Base-by-base conservation (phyloP, 1,140 invertebrate genomes). In the Temnothorax curvispinosus region DNA sequence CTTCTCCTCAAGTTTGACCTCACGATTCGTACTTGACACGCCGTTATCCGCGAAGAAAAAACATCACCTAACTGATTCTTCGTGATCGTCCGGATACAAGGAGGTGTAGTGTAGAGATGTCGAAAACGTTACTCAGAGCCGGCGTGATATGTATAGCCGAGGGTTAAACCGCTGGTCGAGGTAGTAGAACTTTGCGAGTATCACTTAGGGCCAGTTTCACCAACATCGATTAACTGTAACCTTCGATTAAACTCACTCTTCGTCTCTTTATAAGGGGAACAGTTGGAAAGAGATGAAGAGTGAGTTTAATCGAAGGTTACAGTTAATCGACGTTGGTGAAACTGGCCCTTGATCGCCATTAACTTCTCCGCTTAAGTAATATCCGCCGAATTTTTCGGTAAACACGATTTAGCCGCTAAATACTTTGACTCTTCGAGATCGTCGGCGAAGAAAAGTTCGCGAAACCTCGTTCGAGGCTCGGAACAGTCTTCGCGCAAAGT, bases 71-170 rank as follows among this genome's bases (percentile, higher is more conserved):
- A 38, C 54, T 5, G 69, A 84, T 75, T 75, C 18, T n/a, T 60
- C 54, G 15, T 13, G 54, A 74, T 47, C 54, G 18, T 74, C 27
- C 54, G 27, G 54, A 84, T 84, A 84, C 44, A 84, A 69, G 74
- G 69, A 84, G 69, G 80, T 84, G 69, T 81, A 81, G 60, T 80
- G 56, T 81, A 71, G 69, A 82, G 52, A 47, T 74, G 67, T 82
- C 65, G 13, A 60, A 84, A 84, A 84, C n/a, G 27, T 75, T 60
- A 60, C 44, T 82, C 80, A 58, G 56, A 74, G n/a, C 41, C 38
- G 38, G 69, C 38, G 67, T 84, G 80, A 84, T 84, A 84, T 84
- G 80, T 84, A 38, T 74, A 62, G 41, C 41, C 54, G 52, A 75
- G 54, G 44, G 54, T 60, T 75, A 84, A 84, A 84, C 69, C 80